Conservation (phyloP, 2,113 vertebrate species). For the Lycocorax pyrrhopterus region DNA sequence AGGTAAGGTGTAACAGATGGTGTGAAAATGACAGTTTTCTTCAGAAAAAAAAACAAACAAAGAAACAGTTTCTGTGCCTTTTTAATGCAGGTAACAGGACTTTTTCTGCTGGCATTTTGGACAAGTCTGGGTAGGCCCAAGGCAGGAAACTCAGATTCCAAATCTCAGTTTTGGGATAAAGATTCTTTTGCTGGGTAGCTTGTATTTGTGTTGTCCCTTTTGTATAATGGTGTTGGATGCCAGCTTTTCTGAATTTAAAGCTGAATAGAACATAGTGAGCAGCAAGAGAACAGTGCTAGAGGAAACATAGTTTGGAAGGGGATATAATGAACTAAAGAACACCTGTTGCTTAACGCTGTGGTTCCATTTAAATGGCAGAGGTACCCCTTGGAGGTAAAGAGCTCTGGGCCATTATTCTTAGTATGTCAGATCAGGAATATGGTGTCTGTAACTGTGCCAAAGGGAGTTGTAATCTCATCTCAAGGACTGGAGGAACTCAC, state of each 20-base stretch:
- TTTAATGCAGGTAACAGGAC: background rate
- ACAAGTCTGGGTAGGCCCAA: background rate
- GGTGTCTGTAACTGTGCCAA: background rate
- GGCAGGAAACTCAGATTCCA: background rate
- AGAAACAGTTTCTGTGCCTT: background rate
- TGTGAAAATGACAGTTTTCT: background rate
- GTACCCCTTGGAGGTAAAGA: constrained; percentile 6
- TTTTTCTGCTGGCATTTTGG: background rate
- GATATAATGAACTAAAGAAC: background rate
- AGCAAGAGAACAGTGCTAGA: background rate
- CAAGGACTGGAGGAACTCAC: background rate
- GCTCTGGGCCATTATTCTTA: background rate
- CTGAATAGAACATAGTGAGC: background rate
- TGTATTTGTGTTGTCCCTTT: background rate
- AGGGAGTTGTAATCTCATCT: background rate
- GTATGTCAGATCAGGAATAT: constrained; percentile 10
- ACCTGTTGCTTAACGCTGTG: background rate
- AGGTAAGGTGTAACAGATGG: background rate
- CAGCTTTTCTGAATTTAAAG: background rate
- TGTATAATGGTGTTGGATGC: background rate
- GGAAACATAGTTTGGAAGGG: background rate
- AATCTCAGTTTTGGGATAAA: background rate
- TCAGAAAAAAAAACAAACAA: background rate
- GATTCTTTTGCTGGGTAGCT: background rate
- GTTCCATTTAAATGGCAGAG: background rate